Evolutionary conservation across 2,888 invertebrate genomes (phyloP).

Genomic region (Phyllotreta striolata): DNA sequence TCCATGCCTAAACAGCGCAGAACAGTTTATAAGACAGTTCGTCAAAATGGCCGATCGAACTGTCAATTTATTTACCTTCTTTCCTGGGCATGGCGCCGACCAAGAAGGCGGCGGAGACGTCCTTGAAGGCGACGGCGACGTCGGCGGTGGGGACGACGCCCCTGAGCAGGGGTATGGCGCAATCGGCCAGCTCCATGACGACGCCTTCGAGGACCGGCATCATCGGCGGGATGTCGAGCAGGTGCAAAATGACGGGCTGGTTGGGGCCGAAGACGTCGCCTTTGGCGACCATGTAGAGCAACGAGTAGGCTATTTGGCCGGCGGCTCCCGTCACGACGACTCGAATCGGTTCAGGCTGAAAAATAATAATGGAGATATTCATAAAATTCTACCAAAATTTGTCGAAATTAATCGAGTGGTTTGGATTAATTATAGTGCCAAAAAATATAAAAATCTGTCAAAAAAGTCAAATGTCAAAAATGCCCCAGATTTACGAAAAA

Average conservation of each 20-base stretch:
- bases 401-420: no score
- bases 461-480: no score
- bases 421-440: no score
- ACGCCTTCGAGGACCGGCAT: conserved; percentile 97
- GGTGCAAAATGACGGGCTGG: conserved; percentile 85
- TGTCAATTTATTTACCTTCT: conserved; percentile 60
- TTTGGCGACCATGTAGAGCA: conserved; percentile 92
- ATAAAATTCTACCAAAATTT: neutral
- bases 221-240: conserved; percentile 96
- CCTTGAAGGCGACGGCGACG: conserved; percentile 91
- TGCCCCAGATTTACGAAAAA: no score
- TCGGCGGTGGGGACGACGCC: conserved; percentile 88
- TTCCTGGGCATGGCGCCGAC: conserved; percentile 98
- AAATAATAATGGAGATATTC: conserved; percentile 22
- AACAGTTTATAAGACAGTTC: neutral
- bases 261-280: conserved; percentile 94
- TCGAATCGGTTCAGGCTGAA: conserved; percentile 83
- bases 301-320: conserved; percentile 98
- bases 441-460: no score
- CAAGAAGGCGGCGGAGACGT: conserved; percentile 94
- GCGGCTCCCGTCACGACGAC: conserved; percentile 98
- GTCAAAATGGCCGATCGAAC: neutral
- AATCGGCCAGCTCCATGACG: conserved; percentile 96
- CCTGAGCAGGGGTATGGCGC: conserved; percentile 87
- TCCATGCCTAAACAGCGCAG: conserved; percentile 81